A percentile compares a stretch with the other conserved stretches of the same genome.
Evolutionary conservation across 35 echinoderm and acorn worm species (phyloP).

Genomic region (Heliocidaris tuberculata): DNA sequence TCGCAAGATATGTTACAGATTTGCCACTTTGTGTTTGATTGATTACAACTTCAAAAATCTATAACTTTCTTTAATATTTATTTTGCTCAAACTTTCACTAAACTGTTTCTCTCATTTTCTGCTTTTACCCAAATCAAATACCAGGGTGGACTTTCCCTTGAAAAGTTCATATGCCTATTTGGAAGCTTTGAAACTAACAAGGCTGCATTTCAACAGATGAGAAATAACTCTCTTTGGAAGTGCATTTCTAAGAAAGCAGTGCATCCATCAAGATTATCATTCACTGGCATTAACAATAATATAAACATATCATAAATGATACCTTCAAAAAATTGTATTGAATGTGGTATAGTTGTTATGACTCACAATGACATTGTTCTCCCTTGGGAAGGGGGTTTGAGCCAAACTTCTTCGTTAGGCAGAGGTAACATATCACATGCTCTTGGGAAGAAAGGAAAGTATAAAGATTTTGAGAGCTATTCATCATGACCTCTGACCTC

Average conservation of each 20-base stretch:
- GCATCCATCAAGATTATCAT: neutral
- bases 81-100: too few species aligned
- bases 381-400: conserved; percentile 4
- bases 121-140: too few species aligned
- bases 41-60: too few species aligned
- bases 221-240: neutral
- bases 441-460: neutral
- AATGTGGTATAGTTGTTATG: neutral
- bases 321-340: neutral
- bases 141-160: too few species aligned
- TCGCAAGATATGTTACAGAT: too few species aligned
- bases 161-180: too few species aligned
- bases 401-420: neutral
- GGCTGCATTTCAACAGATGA: neutral
- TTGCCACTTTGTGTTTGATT: too few species aligned
- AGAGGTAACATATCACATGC: neutral
- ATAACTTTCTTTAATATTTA: too few species aligned
- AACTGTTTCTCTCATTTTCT: too few species aligned
- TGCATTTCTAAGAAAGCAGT: neutral
- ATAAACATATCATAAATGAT: neutral
- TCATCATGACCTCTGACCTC: neutral
- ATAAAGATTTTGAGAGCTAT: neutral
- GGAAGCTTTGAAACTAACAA: neutral
- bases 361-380: neutral
- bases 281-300: neutral